Percentiles rank a stretch among this genome's conserved stretches.
These are phyloP conservation scores for Parauchenoglanis punctatus DNA, from an alignment of 2,797 vertebrate genomes.

Conservation along the genomic window DNA sequence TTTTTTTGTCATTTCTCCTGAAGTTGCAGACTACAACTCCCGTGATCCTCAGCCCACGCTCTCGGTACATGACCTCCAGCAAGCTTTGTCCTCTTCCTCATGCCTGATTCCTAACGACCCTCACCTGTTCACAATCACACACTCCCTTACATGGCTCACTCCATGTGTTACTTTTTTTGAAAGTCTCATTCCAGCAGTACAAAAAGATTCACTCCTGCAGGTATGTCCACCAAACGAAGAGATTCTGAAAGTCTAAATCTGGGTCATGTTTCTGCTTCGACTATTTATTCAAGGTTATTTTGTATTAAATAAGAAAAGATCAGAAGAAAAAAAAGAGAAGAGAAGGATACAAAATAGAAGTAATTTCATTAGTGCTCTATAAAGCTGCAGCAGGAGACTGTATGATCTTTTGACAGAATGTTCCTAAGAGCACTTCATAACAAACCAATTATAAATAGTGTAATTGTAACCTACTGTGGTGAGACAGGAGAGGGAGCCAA, in stretches of 20 bases:
- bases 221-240: neutral
- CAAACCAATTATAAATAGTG: neutral
- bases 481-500: conserved; percentile 1
- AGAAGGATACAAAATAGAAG: too few relatives aligned
- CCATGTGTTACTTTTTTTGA: neutral
- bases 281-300: too few relatives aligned
- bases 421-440: neutral
- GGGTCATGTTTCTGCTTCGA: too few relatives aligned
- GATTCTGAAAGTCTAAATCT: too few relatives aligned
- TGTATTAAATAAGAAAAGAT: too few relatives aligned
- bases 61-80: neutral
- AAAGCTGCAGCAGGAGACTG: too few relatives aligned
- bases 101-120: neutral
- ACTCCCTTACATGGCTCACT: neutral
- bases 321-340: too few relatives aligned
- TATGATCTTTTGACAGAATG: neutral
- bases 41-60: neutral
- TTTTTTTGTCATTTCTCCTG: too few relatives aligned
- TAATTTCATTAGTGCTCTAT: too few relatives aligned
- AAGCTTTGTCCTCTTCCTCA: neutral
- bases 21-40: neutral
- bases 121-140: neutral
- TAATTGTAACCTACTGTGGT: neutral
- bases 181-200: neutral
- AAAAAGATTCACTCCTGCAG: neutral